phyloP scores from a whole-genome alignment of 2,113 vertebrate genomes.

The Forbesichthys agassizii region DNA sequence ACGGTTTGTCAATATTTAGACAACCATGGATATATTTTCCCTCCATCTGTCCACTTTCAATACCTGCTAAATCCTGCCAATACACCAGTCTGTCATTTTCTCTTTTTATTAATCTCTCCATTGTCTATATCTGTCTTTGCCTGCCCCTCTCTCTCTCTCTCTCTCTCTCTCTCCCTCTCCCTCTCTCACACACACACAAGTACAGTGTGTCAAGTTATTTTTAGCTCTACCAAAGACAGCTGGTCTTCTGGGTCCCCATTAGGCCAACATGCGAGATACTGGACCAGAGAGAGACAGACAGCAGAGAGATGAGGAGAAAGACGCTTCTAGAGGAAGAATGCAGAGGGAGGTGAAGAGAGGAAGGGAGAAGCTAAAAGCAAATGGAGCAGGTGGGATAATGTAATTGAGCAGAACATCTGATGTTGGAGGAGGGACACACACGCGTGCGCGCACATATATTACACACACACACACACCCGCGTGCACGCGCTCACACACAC shows the following conservation, averaged over 20 bases:
- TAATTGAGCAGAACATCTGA: neutral
- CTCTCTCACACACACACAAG: neutral
- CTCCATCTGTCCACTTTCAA: neutral
- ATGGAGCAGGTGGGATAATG: too few species aligned
- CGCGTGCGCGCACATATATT: neutral
- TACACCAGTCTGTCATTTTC: neutral
- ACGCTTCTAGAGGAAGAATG: neutral
- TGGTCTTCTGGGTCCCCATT: too few species aligned
- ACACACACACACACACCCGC: neutral
- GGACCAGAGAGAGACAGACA: too few species aligned
- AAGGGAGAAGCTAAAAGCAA: too few species aligned
- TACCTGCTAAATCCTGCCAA: neutral
- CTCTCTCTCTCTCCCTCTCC: neutral
- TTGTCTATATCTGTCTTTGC: neutral
- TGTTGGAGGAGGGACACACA: neutral
- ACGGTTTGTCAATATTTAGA: constrained; percentile 3
- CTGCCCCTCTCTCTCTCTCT: neutral
- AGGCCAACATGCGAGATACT: too few species aligned
- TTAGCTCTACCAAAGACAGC: too few species aligned
- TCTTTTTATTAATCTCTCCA: neutral
- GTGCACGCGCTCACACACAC: neutral
- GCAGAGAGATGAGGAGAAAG: neutral
- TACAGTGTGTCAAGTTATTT: too few species aligned
- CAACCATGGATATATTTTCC: neutral
- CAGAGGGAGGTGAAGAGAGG: too few species aligned